Percentiles rank a stretch among this genome's conserved stretches.
Conservation (phyloP, 2,113 vertebrate species). For the Triplophysa tibetana region DNA sequence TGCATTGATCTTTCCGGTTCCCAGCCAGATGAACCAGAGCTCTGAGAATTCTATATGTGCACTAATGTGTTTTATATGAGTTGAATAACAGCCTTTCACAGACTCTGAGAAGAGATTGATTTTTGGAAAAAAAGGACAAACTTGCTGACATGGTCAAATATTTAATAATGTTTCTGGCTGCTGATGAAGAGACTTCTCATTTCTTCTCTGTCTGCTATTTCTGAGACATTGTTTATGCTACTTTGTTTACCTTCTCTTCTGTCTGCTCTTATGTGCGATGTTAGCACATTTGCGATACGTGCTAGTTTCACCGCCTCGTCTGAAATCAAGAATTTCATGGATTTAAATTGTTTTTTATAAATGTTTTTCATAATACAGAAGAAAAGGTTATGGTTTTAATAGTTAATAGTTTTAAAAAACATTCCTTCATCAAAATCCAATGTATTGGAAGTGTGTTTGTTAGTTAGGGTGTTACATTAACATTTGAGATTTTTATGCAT, state of each 20-base stretch:
- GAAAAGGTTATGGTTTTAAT: no score
- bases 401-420: no score
- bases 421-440: no score
- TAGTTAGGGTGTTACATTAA: no score
- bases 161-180: constrained; percentile 65
- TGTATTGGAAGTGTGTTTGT: no score
- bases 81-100: constrained; percentile 48
- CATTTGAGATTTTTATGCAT: no score
- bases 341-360: no score
- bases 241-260: neutral
- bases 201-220: constrained; percentile 1
- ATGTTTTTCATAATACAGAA: no score
- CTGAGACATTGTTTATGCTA: no score
- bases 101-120: constrained; percentile 58
- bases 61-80: constrained; percentile 56
- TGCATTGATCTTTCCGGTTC: constrained; percentile 54
- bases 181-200: constrained; percentile 57
- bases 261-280: neutral
- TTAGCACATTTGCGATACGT: no score
- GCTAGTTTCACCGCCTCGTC: no score
- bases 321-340: no score
- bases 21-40: constrained; percentile 3
- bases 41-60: constrained; percentile 29
- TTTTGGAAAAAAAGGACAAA: constrained; percentile 52
- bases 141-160: constrained; percentile 64